Conservation (phyloP, 2,797 vertebrate species). For the Typhlichthys eigenmanni region DNA sequence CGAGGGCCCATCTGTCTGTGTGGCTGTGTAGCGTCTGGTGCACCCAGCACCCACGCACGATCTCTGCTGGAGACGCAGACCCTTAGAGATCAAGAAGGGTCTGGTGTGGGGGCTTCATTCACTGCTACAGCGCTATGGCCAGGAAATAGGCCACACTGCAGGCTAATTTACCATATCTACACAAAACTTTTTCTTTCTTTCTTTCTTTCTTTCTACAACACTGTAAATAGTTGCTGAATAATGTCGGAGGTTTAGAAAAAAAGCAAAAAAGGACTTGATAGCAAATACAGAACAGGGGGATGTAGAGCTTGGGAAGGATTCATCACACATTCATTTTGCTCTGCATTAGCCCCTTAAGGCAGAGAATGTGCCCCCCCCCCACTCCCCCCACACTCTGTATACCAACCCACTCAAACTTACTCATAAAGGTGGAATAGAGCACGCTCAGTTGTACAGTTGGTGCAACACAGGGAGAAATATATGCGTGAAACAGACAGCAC, state of each 20-base stretch:
- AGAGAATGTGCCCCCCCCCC: conserved; percentile 48
- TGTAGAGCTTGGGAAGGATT: conserved; percentile 39
- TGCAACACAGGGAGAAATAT: conserved; percentile 31
- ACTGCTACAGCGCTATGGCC: conserved; percentile 61
- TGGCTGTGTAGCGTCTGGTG: conserved; percentile 47
- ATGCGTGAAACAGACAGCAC: conserved; percentile 35
- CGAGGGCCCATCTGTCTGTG: conserved; percentile 34
- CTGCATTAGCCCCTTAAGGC: conserved; percentile 43
- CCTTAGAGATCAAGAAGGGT: conserved; percentile 72
- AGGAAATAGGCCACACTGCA: conserved; percentile 64
- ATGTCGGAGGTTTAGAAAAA: conserved; percentile 10
- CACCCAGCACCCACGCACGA: conserved; percentile 57
- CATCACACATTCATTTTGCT: conserved; percentile 53
- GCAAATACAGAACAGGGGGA: conserved; percentile 7
- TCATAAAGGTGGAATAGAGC: conserved; percentile 14
- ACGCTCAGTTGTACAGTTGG: conserved; percentile 28
- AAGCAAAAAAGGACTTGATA: conserved; percentile 1
- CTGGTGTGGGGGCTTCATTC: conserved; percentile 69
- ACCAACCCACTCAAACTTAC: conserved; percentile 11
- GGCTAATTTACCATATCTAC: conserved; percentile 68
- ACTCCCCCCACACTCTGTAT: conserved; percentile 10
- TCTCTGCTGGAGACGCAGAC: conserved; percentile 72
- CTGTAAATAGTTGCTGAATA: too few species aligned
- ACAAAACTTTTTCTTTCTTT: conserved; percentile 38
- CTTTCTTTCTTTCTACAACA: background rate